Base-by-base conservation (phyloP, 1,140 invertebrate genomes). In the Zaprionus ghesquierei region DNA sequence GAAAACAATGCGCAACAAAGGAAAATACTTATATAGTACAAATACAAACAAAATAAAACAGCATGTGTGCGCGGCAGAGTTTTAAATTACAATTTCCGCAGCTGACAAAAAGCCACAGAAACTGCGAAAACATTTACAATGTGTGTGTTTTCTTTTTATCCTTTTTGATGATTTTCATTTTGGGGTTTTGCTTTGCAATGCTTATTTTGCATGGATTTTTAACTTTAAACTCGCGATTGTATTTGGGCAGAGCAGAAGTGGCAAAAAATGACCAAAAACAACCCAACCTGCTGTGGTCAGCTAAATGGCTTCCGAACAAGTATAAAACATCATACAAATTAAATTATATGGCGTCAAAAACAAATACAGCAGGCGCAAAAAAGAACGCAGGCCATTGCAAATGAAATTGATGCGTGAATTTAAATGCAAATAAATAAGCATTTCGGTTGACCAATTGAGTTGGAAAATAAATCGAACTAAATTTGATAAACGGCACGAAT, bases 61-160 rank as follows among this genome's bases (percentile, higher is more conserved):
- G 15, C 35, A 55, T 50, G 33, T 29, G 13, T n/a, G 20, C 29
- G 31, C 15, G 18, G 41, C 38, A 54, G 60, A 65, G 78, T 76
- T 81, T 81, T 72, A 78, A 81, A 87, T 86, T 78, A 86, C 81
- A 81, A 81, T 86, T 86, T 81, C 69, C 78, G 75, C 56, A 56
- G 66, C 13, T 46, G 56, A 51, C 44, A 60, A 41, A 64, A 69
- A 75, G 68, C 69, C 70, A 58, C 66, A 81, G 15, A 81, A 77
- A 59, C 44, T 13, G n/a, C 18, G 12, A 61, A 73, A 71, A 58
- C 44, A 12, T 41, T 68, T 59, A 15, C 41, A 22, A 18, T 46
- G 9, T n/a, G 41, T 46, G 9, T n/a, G 31, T 23, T 49, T 29
- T 56, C 23, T 53, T 51, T 53, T 22, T 49, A 29, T 62, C 51